Percentiles rank a stretch among this genome's conserved stretches.
Conservation (phyloP, 2,113 vertebrate genomes). For the Rissa tridactyla region DNA sequence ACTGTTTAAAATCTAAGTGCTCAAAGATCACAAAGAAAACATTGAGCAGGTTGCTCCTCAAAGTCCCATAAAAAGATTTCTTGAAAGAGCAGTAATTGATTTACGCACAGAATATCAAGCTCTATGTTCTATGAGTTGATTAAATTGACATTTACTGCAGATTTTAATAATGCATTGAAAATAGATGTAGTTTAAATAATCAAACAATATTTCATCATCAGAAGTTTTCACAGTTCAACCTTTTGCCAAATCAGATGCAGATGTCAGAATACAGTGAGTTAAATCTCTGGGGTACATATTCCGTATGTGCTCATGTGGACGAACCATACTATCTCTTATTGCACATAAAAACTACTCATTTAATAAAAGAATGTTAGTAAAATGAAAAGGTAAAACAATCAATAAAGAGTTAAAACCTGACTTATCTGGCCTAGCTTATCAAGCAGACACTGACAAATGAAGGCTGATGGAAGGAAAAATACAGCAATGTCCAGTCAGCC, state of each 20-base stretch:
- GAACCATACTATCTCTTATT: neutral
- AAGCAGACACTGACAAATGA: slow-evolving; percentile 58
- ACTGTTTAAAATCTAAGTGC: neutral
- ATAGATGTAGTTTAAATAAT: neutral
- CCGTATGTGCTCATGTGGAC: neutral
- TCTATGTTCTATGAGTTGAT: neutral
- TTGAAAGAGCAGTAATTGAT: neutral
- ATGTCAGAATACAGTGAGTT: neutral
- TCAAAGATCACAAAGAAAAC: neutral
- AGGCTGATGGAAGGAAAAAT: slow-evolving; percentile 59
- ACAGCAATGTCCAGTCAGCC: neutral
- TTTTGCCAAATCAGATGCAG: neutral
- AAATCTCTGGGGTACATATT: neutral
- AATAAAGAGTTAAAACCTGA: slow-evolving; percentile 29
- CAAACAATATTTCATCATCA: neutral
- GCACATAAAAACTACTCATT: neutral
- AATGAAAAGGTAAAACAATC: slow-evolving; percentile 42
- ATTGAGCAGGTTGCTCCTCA: neutral
- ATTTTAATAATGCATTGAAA: neutral
- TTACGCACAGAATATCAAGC: neutral
- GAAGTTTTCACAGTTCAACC: neutral
- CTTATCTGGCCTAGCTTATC: slow-evolving; percentile 25
- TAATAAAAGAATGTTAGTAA: slow-evolving; percentile 30
- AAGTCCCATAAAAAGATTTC: neutral
- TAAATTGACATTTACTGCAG: neutral